Evolutionary conservation across 2,888 invertebrate species (phyloP), one percentile per base, ranked within the genome.

Genomic region (Itoplectis maculator): DNA sequence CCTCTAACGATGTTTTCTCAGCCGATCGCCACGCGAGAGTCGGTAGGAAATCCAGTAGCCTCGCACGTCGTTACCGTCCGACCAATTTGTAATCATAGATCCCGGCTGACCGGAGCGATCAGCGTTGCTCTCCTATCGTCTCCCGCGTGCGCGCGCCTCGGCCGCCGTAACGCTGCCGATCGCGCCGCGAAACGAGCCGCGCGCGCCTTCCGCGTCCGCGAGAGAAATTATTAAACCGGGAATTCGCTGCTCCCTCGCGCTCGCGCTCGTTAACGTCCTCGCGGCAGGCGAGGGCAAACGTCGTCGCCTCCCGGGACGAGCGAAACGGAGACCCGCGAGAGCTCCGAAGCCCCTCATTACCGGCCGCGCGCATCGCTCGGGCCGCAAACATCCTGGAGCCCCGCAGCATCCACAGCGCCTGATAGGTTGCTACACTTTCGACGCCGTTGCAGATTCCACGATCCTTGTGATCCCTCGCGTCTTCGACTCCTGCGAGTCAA

Each of bases 141-240:
- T 51, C 11, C 3, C 23, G 9, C 40, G 40, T 40, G 40, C 49
- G 66, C 29, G 29, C 18, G 65, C 29, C 35, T 40, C 42, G 5
- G 75, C 54, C 56, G 59, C n/a, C n/a, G n/a, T n/a, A n/a, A n/a
- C n/a, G n/a, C 23, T 72, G 56, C 65, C 59, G 49, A 72, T 59
- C 65, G 29, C 56, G n/a, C n/a, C n/a, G n/a, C n/a, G n/a, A 37
- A 72, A 51, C 66, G 72, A 76, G 59, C n/a, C n/a, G n/a, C n/a
- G n/a, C n/a, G 15, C 47, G 59, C 61, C 68, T 78, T 78, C 78
- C 78, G 70, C 54, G 70, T 81, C 42, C 18, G 76, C 72, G 81
- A 72, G 76, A 72, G 54, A 77, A 81, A 72, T 68, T 72, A 81
- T 77, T 72, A 73, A 81, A 77, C 68, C n/a, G 77, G 73, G 73